Conservation (phyloP, 1,140 invertebrate species). For the Hypothenemus hampei region DNA sequence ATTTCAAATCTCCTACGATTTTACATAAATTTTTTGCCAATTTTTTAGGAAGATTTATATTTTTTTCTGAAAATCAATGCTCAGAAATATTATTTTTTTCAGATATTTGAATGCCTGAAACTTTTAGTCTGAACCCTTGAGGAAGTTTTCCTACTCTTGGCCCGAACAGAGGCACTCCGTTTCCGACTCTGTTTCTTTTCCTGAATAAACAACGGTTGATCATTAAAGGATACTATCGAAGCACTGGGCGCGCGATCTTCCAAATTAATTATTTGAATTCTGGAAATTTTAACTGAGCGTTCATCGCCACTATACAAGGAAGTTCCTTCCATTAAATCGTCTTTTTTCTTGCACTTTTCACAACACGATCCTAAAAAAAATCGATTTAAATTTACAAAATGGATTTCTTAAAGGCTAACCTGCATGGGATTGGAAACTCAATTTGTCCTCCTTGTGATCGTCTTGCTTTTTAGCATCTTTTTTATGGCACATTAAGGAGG, state of each 20-base stretch:
- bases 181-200: constrained; percentile 1
- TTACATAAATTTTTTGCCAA: constrained; percentile 3
- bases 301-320: neutral
- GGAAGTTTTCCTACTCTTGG: neutral
- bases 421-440: too few relatives aligned
- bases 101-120: neutral
- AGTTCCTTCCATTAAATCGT: neutral
- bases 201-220: constrained; percentile 15
- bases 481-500: neutral
- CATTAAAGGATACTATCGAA: constrained; percentile 26
- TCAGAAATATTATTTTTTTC: neutral
- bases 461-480: constrained; percentile 4
- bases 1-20: constrained; percentile 27
- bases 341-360: constrained; percentile 8
- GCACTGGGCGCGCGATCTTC: constrained; percentile 3
- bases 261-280: constrained; percentile 22
- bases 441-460: neutral
- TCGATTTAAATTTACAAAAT: too few relatives aligned
- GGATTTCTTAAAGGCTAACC: too few relatives aligned
- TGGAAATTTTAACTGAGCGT: constrained; percentile 21
- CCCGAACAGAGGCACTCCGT: neutral
- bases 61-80: neutral
- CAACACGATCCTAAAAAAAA: constrained; percentile 8
- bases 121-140: neutral
- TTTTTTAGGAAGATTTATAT: neutral